These are phyloP conservation scores for Hipparchia semele DNA, from an alignment of 2,888 invertebrate species.

Conservation along the genomic window DNA sequence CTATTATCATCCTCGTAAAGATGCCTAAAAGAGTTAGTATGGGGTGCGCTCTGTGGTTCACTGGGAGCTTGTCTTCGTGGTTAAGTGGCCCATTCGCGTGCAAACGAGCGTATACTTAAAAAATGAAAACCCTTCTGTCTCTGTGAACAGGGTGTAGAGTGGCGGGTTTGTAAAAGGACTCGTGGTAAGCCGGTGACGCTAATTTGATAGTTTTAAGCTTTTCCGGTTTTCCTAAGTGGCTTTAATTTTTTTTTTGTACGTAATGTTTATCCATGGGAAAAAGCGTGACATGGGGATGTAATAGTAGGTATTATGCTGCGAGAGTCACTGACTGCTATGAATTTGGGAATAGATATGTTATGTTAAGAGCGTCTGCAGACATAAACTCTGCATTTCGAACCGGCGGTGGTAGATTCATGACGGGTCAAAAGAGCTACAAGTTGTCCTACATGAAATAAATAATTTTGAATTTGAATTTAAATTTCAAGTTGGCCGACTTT, in stretches of 20 bases:
- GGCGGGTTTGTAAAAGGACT: slow-evolving; percentile 37
- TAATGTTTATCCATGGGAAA: neutral
- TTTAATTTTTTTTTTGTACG: no score
- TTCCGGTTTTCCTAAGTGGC: slow-evolving; percentile 29
- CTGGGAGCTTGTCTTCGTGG: slow-evolving; percentile 73
- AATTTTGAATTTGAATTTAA: no score
- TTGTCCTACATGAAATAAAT: no score
- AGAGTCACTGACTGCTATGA: no score
- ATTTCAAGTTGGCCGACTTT: no score
- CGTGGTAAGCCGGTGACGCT: slow-evolving; percentile 32
- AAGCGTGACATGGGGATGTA: neutral
- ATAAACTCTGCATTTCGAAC: no score
- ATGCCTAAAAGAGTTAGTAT: slow-evolving; percentile 69
- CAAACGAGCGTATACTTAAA: slow-evolving; percentile 82
- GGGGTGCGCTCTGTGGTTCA: slow-evolving; percentile 61
- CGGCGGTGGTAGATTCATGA: no score
- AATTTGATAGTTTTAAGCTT: slow-evolving; percentile 34
- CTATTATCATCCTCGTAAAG: slow-evolving; percentile 75
- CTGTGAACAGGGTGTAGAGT: slow-evolving; percentile 50
- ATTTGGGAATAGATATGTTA: no score
- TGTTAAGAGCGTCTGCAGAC: no score
- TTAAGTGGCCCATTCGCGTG: slow-evolving; percentile 84
- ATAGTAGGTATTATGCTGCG: no score
- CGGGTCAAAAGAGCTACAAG: no score
- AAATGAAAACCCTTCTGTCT: slow-evolving; percentile 75